Percentiles rank a stretch among this genome's conserved stretches.
These are phyloP conservation scores for Megastigmus dorsalis DNA, from an alignment of 2,888 invertebrate species.

Conservation along the genomic window DNA sequence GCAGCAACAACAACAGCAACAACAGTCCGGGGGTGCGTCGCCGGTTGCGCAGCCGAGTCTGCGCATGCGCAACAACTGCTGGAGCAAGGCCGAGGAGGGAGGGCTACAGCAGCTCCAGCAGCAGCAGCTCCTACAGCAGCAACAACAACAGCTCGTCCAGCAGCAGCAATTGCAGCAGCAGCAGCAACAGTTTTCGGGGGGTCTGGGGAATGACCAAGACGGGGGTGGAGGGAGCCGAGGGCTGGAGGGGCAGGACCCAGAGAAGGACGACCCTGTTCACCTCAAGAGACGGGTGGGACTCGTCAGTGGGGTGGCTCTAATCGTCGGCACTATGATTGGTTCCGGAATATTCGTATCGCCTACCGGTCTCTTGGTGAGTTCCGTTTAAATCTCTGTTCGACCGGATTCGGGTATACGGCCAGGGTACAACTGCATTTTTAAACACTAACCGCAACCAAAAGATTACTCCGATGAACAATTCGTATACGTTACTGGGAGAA, in stretches of 20 bases:
- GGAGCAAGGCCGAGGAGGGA: conserved; percentile 41
- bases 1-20: conserved; percentile 45
- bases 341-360: conserved; percentile 99
- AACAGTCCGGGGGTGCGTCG: neutral
- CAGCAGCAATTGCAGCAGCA: conserved; percentile 51
- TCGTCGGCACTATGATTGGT: conserved; percentile 98
- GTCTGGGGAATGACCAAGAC: conserved; percentile 71
- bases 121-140: neutral
- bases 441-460: too few species aligned
- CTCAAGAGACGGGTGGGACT: conserved; percentile 99
- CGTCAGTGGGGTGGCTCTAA: conserved; percentile 99
- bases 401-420: too few species aligned
- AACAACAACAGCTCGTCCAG: conserved; percentile 37
- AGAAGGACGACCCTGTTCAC: conserved; percentile 97
- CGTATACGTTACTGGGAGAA: too few species aligned
- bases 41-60: conserved; percentile 15
- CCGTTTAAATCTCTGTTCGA: too few species aligned
- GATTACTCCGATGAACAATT: too few species aligned
- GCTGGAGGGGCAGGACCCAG: conserved; percentile 94
- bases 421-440: too few species aligned
- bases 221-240: conserved; percentile 76
- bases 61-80: conserved; percentile 48
- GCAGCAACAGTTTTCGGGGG: conserved; percentile 44
- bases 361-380: conserved; percentile 90
- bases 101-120: neutral